Conservation (phyloP, 2,797 vertebrate genomes). For the Dicrostonyx torquatus region DNA sequence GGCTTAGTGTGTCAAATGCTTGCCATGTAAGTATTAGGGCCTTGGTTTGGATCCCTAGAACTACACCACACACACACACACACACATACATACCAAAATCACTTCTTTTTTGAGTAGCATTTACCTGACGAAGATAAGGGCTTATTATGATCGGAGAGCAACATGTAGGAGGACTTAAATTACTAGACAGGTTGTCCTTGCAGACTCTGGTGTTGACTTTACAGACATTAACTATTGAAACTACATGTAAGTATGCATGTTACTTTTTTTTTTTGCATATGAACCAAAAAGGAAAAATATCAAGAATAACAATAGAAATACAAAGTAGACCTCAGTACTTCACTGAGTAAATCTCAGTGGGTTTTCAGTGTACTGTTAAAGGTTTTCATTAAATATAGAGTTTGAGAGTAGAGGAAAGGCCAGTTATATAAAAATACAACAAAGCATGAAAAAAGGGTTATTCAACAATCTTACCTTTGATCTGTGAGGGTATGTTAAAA, state of each 20-base stretch:
- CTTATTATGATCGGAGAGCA: conserved; percentile 17
- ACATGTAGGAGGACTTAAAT: not conserved
- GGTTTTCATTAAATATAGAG: conserved; percentile 31
- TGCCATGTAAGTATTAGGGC: not conserved
- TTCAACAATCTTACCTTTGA: not conserved
- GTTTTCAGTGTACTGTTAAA: not conserved
- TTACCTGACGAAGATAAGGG: not conserved
- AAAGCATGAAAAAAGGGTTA: not conserved
- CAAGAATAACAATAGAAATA: not conserved
- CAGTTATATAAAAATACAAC: not conserved
- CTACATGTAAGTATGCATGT: not conserved
- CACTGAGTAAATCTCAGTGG: not conserved
- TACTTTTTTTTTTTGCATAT: not conserved
- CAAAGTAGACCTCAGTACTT: not conserved
- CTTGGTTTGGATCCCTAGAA: not conserved
- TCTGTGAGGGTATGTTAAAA: not conserved
- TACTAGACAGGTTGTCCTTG: conserved; percentile 15
- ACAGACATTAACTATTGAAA: conserved; percentile 5
- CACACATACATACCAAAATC: not conserved
- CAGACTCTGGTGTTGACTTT: not conserved
- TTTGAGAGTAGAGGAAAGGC: not conserved
- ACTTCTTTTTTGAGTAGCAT: not conserved
- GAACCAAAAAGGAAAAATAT: not conserved
- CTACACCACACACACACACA: not conserved
- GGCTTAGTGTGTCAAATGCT: not conserved